Evolutionary conservation across 2,888 invertebrate genomes (phyloP).

Genomic region (Ditylenchus weischeri): DNA sequence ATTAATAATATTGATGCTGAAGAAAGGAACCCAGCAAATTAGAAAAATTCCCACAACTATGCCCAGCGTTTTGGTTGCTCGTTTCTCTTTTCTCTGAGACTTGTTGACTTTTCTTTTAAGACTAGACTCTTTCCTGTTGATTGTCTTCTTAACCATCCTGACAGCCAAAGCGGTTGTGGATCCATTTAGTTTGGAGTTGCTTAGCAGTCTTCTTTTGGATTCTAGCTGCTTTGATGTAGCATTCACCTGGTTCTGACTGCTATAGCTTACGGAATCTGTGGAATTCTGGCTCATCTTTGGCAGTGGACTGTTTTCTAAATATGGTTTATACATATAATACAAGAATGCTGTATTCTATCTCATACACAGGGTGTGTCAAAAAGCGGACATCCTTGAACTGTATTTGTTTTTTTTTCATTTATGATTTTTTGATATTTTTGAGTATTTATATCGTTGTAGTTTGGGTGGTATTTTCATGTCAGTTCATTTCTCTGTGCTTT

Average conservation of each 20-base stretch:
- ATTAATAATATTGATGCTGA: conserved; percentile 93
- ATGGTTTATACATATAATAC: too few species aligned
- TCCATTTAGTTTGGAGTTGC: conserved; percentile 19
- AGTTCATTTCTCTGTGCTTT: too few species aligned
- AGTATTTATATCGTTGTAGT: too few species aligned
- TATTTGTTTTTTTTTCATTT: too few species aligned
- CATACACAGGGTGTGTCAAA: too few species aligned
- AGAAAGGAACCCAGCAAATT: conserved; percentile 98
- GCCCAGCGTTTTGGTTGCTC: conserved; percentile 95
- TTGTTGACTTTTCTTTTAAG: conserved; percentile 57
- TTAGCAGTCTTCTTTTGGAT: conserved; percentile 14
- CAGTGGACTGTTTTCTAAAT: too few species aligned
- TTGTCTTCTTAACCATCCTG: conserved; percentile 51
- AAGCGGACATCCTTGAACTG: too few species aligned
- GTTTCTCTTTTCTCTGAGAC: conserved; percentile 73
- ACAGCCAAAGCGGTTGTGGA: conserved; percentile 39
- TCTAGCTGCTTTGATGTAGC: background rate
- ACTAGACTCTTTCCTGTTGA: conserved; percentile 52
- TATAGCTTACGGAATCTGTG: background rate
- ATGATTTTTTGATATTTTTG: too few species aligned
- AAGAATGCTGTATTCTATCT: too few species aligned
- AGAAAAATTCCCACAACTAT: conserved; percentile 96
- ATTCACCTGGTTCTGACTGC: conserved; percentile 7
- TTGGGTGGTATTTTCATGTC: too few species aligned
- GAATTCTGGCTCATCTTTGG: conserved; percentile 1